Base-by-base conservation (phyloP, 2,113 vertebrate species). In the Tilapia sparmanii region DNA sequence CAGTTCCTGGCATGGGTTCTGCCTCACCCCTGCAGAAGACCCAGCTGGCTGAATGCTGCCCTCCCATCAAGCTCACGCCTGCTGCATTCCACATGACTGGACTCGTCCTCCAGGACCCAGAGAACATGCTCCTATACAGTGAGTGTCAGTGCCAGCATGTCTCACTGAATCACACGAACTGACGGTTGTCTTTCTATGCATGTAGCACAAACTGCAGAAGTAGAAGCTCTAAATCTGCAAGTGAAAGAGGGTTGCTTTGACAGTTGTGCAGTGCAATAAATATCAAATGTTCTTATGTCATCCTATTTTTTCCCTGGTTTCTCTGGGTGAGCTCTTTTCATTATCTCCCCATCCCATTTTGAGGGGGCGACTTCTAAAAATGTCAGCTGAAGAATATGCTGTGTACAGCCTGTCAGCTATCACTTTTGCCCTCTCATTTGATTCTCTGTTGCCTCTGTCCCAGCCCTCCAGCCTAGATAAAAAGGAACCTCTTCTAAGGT, bases 401-500 rank as follows among this genome's bases (percentile, higher is more conserved):
- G 6, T n/a, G 78, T 38, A 55, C 26, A 26, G 12, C 16, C 76
- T 22, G 22, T 90, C 63, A 71, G 73, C 78, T 73, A 31, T 90
- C 86, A 92, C 90, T 90, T 86, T 22, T 89, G 78, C 86, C 83
- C 86, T 86, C 81, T 86, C 85, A 45, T 91, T 88, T 87, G 89
- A 91, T 92, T 92, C 86, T 73, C 50, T 15, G 4, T 78, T 80
- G 86, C 76, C 89, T 90, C 81, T 91, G 78, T 88, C 91, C 88
- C 86, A 88, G 85, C 90, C 86, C 92, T 90, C 61, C 86, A 87
- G 91, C 90, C 92, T 91, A 73, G 92, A 94, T 95, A 92, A 95
- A 94, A 95, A 92, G 89, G 38, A 93, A 71, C 80, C 93, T 94
- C 86, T 94, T 94, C 89, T 87, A 78, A 95, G 94, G 95, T 95